Evolutionary conservation across 2,113 vertebrate genomes (phyloP), one percentile per base, ranked within the genome.

Genomic region (Forbesichthys agassizii): DNA sequence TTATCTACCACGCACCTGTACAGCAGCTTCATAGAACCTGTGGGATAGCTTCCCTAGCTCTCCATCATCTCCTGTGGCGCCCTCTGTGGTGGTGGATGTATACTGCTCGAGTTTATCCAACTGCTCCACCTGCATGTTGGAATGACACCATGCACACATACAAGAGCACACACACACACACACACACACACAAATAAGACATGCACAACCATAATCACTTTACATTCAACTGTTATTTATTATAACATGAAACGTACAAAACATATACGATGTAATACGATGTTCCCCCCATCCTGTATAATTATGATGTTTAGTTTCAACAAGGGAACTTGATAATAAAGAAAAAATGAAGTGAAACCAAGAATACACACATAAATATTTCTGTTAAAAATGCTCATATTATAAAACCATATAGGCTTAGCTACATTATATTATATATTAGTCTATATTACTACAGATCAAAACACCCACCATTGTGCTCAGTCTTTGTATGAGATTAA

Each of bases 61-160:
- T 56, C 94, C 94, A 60, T 92, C 91, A 0, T 68, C 77, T 10
- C 53, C 55, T 0, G 93, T 84, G 0, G 86, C 88, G 33, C 91
- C 92, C 52, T 89, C 87, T 0, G 75, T 33, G 14, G 68, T 81
- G 33, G 91, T 80, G 61, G 83, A 85, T 1, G 93, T 94, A 64
- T 95, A 95, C 62, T 95, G 93, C 80, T 98, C 97, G 4, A 98
- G 87, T 11, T 94, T 93, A 78, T 99, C 98, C 74, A 99, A 69
- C 82, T 99, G 98, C 64, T 96, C 93, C 60, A 99, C 96, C 89
- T 91, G 61, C 14, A 69, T 48, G n/a, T 0, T 9, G 3, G 1
- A 63, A 57, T 20, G 8, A 68, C 8, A 69, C 33, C 18, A 61
- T 46, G 18, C 18, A 27, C 3, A 48, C n/a, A 48, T 5, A n/a